phyloP scores from a whole-genome alignment of 2,797 vertebrate species.

The Cyclura pinguis region DNA sequence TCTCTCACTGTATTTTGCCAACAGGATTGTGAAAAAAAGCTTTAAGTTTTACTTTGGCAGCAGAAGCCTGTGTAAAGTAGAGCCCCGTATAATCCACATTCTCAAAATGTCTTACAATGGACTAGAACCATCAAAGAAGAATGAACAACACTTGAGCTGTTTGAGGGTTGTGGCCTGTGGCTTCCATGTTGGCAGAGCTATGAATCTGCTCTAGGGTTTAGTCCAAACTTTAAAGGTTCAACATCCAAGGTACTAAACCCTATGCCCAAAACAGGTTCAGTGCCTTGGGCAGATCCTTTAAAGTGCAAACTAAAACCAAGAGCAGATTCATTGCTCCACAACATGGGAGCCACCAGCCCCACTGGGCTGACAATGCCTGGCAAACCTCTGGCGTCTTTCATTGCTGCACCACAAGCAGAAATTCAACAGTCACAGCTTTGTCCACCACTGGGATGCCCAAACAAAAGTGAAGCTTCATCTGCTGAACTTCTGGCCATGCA shows the following conservation, averaged over 20 bases:
- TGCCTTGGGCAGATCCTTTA: no score
- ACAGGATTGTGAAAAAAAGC: slow-evolving; percentile 7
- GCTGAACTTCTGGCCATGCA: neutral
- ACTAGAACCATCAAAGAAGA: neutral
- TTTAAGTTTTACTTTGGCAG: neutral
- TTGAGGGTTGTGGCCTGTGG: neutral
- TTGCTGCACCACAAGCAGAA: neutral
- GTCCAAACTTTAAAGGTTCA: no score
- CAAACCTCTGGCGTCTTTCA: neutral
- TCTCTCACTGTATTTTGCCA: slow-evolving; percentile 37
- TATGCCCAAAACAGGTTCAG: no score
- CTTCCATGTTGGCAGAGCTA: neutral
- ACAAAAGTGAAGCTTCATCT: neutral
- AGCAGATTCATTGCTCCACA: no score
- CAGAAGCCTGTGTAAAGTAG: neutral
- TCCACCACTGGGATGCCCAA: neutral
- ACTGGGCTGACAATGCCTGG: no score
- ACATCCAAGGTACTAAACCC: no score
- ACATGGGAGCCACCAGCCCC: neutral
- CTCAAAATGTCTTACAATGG: neutral
- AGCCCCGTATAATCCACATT: neutral
- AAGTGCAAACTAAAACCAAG: no score
- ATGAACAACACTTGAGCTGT: neutral
- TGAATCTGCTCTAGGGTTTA: no score
- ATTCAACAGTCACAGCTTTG: neutral